phyloP scores from a whole-genome alignment of 53 echinoderm and acorn worm genomes.

The Patiria pectinifera region DNA sequence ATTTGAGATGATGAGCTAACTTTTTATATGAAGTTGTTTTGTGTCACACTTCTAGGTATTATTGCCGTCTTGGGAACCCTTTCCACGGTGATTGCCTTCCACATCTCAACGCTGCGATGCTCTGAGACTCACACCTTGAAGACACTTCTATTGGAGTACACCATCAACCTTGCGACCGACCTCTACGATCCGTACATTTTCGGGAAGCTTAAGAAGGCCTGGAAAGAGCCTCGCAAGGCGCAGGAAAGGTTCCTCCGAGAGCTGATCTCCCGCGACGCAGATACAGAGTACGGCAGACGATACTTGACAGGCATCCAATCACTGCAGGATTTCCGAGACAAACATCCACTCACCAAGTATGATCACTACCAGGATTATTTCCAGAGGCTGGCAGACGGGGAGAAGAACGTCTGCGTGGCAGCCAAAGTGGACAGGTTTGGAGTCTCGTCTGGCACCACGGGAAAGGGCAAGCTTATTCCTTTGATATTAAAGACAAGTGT shows the following conservation, averaged over 20 bases:
- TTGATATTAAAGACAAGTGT: too few relatives aligned
- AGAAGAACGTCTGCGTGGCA: constrained; percentile 62
- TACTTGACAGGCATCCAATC: constrained; percentile 34
- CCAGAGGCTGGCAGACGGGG: constrained; percentile 60
- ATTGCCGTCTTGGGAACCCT: not conserved
- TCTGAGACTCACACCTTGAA: constrained; percentile 44
- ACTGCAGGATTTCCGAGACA: constrained; percentile 44
- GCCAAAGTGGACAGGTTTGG: constrained; percentile 43
- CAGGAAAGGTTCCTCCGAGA: constrained; percentile 42
- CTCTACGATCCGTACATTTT: not conserved
- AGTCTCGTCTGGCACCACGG: constrained; percentile 75
- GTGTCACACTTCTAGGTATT: not conserved
- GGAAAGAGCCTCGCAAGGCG: constrained; percentile 13
- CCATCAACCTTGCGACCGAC: too few relatives aligned
- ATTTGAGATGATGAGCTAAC: too few relatives aligned
- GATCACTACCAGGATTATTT: constrained; percentile 58
- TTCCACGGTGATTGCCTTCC: constrained; percentile 31
- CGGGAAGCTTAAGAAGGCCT: not conserved
- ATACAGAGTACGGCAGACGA: constrained; percentile 56
- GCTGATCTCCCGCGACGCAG: constrained; percentile 33
- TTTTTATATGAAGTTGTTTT: not conserved
- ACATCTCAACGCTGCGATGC: constrained; percentile 43
- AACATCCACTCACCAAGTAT: constrained; percentile 67
- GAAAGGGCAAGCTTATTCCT: constrained; percentile 65
- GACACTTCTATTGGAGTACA: constrained; percentile 10